These are phyloP conservation scores for Hemichromis elongatus DNA, from an alignment of 2,113 vertebrate genomes.

Conservation along the genomic window DNA sequence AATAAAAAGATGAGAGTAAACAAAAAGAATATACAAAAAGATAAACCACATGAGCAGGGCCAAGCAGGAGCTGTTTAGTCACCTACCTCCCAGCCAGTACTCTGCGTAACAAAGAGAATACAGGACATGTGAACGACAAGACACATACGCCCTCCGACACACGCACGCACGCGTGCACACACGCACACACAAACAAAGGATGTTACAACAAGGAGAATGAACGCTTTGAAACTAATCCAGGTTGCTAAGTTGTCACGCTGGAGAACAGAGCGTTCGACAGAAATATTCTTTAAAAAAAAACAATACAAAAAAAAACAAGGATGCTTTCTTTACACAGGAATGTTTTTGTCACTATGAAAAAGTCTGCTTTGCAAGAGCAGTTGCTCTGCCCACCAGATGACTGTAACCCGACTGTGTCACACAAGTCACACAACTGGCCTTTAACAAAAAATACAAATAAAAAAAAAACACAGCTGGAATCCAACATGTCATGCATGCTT, in stretches of 20 bases:
- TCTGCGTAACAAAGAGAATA: constrained; percentile 96
- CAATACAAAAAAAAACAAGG: neutral
- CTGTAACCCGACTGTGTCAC: constrained; percentile 8
- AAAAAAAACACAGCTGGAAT: neutral
- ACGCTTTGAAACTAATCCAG: neutral
- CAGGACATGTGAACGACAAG: constrained; percentile 76
- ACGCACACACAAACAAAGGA: neutral
- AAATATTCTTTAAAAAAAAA: neutral
- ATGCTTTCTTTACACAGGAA: neutral
- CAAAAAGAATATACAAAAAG: constrained; percentile 16
- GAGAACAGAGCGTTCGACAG: constrained; percentile 1
- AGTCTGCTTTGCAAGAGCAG: neutral
- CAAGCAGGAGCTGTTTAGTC: constrained; percentile 87
- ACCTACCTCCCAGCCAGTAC: constrained; percentile 99
- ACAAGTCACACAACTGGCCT: constrained; percentile 2
- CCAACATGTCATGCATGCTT: neutral
- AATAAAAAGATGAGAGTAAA: constrained; percentile 67
- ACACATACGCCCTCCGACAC: constrained; percentile 44
- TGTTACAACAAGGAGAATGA: constrained; percentile 16
- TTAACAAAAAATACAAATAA: neutral
- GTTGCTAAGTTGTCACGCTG: neutral
- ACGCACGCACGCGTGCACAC: neutral
- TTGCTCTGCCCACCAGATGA: neutral
- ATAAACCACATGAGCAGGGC: constrained; percentile 72
- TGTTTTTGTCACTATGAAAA: neutral